Evolutionary conservation across 2,888 invertebrate genomes (phyloP), one percentile per base, ranked within the genome.

Genomic region (Cerastis rubricosa): DNA sequence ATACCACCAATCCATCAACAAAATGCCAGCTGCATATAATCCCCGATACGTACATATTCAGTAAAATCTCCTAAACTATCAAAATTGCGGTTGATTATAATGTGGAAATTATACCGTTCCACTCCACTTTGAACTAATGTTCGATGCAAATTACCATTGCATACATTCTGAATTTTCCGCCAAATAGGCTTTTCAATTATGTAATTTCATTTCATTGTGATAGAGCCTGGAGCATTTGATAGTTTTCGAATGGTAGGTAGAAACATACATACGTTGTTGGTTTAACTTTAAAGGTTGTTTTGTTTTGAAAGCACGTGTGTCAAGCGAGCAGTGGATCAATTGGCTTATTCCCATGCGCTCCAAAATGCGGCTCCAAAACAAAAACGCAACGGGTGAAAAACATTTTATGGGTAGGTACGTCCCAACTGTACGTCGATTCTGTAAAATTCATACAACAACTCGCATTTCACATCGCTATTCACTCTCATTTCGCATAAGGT

Each of bases 51-150:
- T 64, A 47, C n/a, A 54, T 47, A 11, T 19, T 17, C 22, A 66
- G 57, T 66, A 40, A 79, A 51, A 66, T 45, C 43, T 59, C 25
- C 64, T 57, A 73, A 70, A 78, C 77, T 86, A 84, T 78, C 80
- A 71, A 78, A 84, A 85, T 85, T 82, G 88, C 71, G 88, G 89
- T 89, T 80, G 79, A 88, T 85, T 88, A 85, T 83, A 89, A 89
- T 89, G 82, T 40, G 83, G 80, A 87, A 91, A 91, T 91, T 89
- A 89, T 88, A 87, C 87, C 80, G 67, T 84, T 87, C 65, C 59
- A 73, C 71, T 29, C 19, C 59, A 45, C 74, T 71, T 57, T 70
- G 82, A 81, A 86, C 85, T 87, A 86, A 88, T 87, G 80, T 74
- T 68, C 71, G 68, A 85, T 85, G 78, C 86, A 89, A 89, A 90